Conservation (phyloP, 2,888 invertebrate genomes). For the Chloroclysta siterata region DNA sequence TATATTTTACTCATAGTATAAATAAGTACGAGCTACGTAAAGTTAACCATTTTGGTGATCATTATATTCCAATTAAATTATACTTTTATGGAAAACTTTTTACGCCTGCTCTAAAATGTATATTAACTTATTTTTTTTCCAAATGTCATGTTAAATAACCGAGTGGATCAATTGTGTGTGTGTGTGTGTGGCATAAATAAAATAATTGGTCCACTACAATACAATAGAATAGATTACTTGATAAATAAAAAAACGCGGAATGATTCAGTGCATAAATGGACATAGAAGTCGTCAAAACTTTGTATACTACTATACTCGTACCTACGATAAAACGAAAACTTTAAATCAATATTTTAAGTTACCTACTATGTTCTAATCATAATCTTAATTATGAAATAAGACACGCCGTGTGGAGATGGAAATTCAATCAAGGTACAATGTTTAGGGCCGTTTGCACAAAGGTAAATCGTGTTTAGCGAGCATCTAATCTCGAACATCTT, state of each 20-base stretch:
- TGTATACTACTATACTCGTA: not conserved
- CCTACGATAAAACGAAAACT: not conserved
- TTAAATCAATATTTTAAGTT: not conserved
- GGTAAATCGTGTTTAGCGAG: too few species aligned
- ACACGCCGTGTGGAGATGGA: not conserved
- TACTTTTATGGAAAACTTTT: not conserved
- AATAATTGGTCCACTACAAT: conserved; percentile 20
- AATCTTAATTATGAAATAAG: not conserved
- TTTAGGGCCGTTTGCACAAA: too few species aligned
- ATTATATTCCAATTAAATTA: not conserved
- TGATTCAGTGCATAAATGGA: conserved; percentile 2
- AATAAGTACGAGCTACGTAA: conserved; percentile 2
- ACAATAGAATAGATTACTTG: not conserved
- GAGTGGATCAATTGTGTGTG: too few species aligned
- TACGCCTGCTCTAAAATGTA: not conserved
- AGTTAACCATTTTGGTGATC: conserved; percentile 5
- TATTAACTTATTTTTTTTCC: too few species aligned
- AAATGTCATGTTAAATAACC: too few species aligned
- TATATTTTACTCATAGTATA: too few species aligned
- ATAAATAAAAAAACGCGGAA: conserved; percentile 1
- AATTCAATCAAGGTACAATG: not conserved
- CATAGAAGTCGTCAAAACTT: not conserved
- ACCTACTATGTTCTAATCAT: too few species aligned
- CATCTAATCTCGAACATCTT: too few species aligned
- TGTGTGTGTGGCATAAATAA: not conserved